Percentiles rank a stretch among this genome's conserved stretches.
These are phyloP conservation scores for Drosophila elegans DNA, from an alignment of 1,140 invertebrate species.

Conservation along the genomic window DNA sequence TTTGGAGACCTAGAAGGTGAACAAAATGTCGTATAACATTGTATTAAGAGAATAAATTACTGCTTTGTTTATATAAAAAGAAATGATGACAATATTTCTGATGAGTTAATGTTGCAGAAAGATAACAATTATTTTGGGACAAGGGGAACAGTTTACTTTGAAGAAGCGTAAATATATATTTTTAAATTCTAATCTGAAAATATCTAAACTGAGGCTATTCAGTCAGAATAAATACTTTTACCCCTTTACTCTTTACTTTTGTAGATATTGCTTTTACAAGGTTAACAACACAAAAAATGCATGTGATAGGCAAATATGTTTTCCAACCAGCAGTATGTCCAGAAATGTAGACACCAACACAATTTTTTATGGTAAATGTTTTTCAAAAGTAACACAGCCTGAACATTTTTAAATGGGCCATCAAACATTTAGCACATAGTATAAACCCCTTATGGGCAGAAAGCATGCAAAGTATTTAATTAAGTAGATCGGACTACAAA, in stretches of 20 bases:
- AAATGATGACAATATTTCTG: no score
- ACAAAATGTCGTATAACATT: neutral
- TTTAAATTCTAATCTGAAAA: no score
- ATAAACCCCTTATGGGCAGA: neutral
- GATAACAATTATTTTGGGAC: no score
- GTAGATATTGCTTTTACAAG: neutral
- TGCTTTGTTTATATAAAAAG: no score
- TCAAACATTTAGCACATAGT: neutral
- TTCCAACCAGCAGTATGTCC: no score
- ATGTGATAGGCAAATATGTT: neutral
- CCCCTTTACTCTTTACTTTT: neutral
- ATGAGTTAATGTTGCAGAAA: no score
- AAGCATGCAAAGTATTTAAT: conserved; percentile 3
- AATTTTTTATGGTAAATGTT: neutral
- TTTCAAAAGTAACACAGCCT: neutral
- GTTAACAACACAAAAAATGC: neutral
- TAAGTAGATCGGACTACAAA: neutral
- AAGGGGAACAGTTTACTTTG: no score
- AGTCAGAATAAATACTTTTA: no score
- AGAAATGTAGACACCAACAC: neutral
- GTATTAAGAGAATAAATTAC: no score
- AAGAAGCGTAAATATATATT: no score
- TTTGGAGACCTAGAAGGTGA: neutral
- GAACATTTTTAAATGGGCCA: no score
- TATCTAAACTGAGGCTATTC: no score